Evolutionary conservation across 2,113 vertebrate species (phyloP).

Genomic region (Hippocampus zosterae): DNA sequence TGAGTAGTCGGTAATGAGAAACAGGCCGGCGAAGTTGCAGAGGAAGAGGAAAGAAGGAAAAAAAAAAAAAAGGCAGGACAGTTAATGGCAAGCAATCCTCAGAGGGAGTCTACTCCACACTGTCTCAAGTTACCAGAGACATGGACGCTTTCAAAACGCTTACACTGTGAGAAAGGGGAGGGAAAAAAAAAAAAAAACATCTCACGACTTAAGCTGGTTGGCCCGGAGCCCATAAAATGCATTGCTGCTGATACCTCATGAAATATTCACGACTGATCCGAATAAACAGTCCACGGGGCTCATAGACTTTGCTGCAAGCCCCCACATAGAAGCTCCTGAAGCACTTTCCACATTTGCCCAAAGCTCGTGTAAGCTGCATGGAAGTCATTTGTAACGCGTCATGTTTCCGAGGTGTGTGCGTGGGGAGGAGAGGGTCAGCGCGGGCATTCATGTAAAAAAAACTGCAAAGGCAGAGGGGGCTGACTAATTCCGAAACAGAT

Average conservation of each 20-base stretch:
- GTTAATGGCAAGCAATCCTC: constrained; percentile 6
- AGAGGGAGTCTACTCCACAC: neutral
- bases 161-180: constrained; percentile 3
- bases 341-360: neutral
- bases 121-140: constrained; percentile 3
- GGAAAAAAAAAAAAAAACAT: constrained; percentile 7
- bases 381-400: constrained; percentile 7
- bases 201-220: constrained; percentile 29
- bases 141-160: neutral
- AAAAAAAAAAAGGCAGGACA: constrained; percentile 1
- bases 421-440: neutral
- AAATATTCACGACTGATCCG: constrained; percentile 12
- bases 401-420: neutral
- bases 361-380: constrained; percentile 3
- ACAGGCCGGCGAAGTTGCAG: constrained; percentile 13
- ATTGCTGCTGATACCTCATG: constrained; percentile 14
- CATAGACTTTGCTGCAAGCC: constrained; percentile 17
- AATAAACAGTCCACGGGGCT: constrained; percentile 23
- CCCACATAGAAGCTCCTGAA: neutral
- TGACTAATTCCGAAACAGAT: constrained; percentile 59
- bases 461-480: constrained; percentile 24
- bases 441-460: constrained; percentile 38
- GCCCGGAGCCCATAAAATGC: constrained; percentile 5
- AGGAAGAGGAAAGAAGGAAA: neutral
- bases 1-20: constrained; percentile 30